phyloP scores from a whole-genome alignment of 2,888 invertebrate genomes.

The Agriopis leucophaearia region DNA sequence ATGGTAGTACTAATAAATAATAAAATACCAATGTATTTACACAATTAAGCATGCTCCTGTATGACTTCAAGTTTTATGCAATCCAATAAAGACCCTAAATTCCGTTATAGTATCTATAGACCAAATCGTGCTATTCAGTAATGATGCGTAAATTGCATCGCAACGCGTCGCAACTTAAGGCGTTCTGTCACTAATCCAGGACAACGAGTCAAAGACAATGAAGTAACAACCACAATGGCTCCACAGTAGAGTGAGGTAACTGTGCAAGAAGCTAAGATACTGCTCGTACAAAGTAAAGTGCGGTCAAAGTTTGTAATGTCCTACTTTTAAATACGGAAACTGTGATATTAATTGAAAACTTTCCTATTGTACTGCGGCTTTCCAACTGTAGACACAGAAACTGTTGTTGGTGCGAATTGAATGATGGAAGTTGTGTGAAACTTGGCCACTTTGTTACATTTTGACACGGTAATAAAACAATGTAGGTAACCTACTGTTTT shows the following conservation, averaged over 20 bases:
- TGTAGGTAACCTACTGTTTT: slow-evolving; percentile 13
- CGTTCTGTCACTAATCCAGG: background rate
- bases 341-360: slow-evolving; percentile 85
- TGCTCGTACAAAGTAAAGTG: slow-evolving; percentile 52
- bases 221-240: background rate
- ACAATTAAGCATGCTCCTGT: too few species aligned
- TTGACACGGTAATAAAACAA: slow-evolving; percentile 21
- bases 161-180: background rate
- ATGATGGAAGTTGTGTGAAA: slow-evolving; percentile 22
- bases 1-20: too few species aligned
- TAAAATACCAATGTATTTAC: too few species aligned
- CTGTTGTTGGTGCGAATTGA: slow-evolving; percentile 36
- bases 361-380: slow-evolving; percentile 75
- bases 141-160: background rate
- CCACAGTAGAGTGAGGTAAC: background rate
- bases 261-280: slow-evolving; percentile 51
- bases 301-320: slow-evolving; percentile 71
- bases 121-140: background rate
- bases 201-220: background rate
- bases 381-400: slow-evolving; percentile 68
- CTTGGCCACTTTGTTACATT: slow-evolving; percentile 26
- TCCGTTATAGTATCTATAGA: background rate
- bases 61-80: background rate
- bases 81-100: background rate
- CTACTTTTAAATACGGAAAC: slow-evolving; percentile 84